phyloP scores from a whole-genome alignment of 1,140 invertebrate genomes.

The Listronotus oregonensis region DNA sequence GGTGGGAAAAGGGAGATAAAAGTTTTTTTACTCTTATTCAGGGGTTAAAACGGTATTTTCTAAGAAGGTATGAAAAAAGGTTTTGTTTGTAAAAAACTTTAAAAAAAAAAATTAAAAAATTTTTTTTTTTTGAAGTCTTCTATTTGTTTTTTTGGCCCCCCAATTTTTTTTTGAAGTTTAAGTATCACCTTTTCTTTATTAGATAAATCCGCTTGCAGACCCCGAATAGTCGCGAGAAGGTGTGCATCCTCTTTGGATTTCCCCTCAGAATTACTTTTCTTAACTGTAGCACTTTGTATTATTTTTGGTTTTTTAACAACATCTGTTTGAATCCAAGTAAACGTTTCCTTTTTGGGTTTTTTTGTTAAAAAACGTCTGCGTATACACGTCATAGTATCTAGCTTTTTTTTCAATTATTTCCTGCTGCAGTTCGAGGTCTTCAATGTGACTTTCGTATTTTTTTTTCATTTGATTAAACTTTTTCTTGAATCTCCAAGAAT shows the following conservation, averaged over 20 bases:
- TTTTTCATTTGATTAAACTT: constrained; percentile 75
- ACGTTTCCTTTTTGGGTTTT: constrained; percentile 49
- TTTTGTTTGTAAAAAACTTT: neutral
- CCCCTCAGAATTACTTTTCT: constrained; percentile 2
- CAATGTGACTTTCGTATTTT: constrained; percentile 75
- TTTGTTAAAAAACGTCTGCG: constrained; percentile 47
- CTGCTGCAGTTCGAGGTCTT: constrained; percentile 69
- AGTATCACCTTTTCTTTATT: constrained; percentile 73
- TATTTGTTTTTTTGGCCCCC: constrained; percentile 74
- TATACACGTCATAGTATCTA: constrained; percentile 52
- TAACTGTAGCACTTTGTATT: neutral
- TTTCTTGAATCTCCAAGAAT: constrained; percentile 70
- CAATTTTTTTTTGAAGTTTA: constrained; percentile 73
- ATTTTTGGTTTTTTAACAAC: neutral
- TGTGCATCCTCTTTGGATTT: constrained; percentile 71
- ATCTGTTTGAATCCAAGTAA: constrained; percentile 44
- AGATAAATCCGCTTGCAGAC: constrained; percentile 71
- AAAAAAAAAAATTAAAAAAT: neutral
- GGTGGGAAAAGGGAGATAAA: too few relatives aligned
- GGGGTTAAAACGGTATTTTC: too few relatives aligned
- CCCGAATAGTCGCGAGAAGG: constrained; percentile 76
- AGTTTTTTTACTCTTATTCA: too few relatives aligned
- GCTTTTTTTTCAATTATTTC: constrained; percentile 48
- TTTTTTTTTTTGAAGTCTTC: constrained; percentile 73
- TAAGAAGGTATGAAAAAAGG: too few relatives aligned